phyloP scores from a whole-genome alignment of 2,888 invertebrate genomes.

The Drosophila mimetica region DNA sequence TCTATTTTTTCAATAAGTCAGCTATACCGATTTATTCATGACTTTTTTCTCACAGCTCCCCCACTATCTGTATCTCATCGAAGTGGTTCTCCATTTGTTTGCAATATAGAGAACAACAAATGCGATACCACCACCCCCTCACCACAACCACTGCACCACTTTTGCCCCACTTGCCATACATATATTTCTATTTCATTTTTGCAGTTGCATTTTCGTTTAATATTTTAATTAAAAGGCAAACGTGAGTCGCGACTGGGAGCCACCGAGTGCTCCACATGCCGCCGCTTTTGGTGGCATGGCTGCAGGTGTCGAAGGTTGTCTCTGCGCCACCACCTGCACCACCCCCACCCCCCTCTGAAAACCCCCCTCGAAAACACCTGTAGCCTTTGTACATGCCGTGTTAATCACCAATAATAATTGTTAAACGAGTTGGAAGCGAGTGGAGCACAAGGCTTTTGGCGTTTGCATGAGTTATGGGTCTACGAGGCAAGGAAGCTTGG shows the following conservation, averaged over 20 bases:
- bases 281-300: conserved; percentile 46
- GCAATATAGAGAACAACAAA: conserved; percentile 18
- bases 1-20: neutral
- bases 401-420: conserved; percentile 80
- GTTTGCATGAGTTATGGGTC: conserved; percentile 70
- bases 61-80: conserved; percentile 24
- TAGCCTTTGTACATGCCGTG: conserved; percentile 71
- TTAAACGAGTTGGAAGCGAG: conserved; percentile 75
- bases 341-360: neutral
- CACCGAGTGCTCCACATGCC: conserved; percentile 64
- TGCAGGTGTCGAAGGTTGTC: conserved; percentile 78
- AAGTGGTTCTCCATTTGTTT: conserved; percentile 20
- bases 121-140: neutral
- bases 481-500: conserved; percentile 26
- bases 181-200: conserved; percentile 45
- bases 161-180: conserved; percentile 18
- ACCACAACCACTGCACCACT: conserved; percentile 7
- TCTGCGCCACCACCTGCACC: conserved; percentile 25
- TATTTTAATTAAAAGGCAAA: conserved; percentile 76
- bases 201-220: conserved; percentile 76
- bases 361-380: conserved; percentile 16
- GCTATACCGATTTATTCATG: neutral
- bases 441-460: conserved; percentile 56
- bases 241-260: conserved; percentile 54
- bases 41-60: conserved; percentile 15